Conservation (phyloP, 2,113 vertebrate species). For the Chaetodon trifascialis region DNA sequence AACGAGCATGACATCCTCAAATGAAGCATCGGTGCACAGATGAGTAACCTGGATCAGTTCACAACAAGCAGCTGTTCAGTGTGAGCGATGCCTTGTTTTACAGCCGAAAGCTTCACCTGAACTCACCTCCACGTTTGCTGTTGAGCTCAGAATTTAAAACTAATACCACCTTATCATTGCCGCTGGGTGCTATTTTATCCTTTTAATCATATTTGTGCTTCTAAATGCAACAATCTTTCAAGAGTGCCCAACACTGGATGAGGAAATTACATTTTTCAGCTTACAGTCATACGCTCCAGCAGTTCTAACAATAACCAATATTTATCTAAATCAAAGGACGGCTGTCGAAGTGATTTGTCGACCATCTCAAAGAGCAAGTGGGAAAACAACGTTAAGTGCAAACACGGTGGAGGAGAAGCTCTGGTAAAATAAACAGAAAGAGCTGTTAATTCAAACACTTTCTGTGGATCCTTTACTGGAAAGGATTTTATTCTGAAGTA, state of each 20-base stretch:
- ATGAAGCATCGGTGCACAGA: not conserved
- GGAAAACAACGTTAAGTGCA: slow-evolving; percentile 4
- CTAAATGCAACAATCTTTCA: not conserved
- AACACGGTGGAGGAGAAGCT: not conserved
- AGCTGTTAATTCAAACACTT: not conserved
- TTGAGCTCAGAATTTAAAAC: not conserved
- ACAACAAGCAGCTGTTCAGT: not conserved
- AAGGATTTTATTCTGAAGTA: not conserved
- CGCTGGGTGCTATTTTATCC: not conserved
- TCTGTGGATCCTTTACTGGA: not conserved
- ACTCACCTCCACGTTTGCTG: not conserved
- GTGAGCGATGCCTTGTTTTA: not conserved
- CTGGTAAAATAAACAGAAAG: no score
- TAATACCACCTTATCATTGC: not conserved
- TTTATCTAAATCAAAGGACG: slow-evolving; percentile 10
- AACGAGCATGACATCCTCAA: not conserved
- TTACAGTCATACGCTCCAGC: not conserved
- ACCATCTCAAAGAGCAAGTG: not conserved
- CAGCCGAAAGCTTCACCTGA: not conserved
- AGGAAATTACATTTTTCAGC: not conserved
- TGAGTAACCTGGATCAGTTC: not conserved
- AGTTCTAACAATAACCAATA: not conserved
- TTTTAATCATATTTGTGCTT: not conserved
- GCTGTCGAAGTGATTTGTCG: not conserved
- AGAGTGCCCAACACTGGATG: not conserved